A percentile compares a stretch with the other conserved stretches of the same genome.
Conservation (phyloP, 2,888 invertebrate genomes). For the Nomada ruficornis region DNA sequence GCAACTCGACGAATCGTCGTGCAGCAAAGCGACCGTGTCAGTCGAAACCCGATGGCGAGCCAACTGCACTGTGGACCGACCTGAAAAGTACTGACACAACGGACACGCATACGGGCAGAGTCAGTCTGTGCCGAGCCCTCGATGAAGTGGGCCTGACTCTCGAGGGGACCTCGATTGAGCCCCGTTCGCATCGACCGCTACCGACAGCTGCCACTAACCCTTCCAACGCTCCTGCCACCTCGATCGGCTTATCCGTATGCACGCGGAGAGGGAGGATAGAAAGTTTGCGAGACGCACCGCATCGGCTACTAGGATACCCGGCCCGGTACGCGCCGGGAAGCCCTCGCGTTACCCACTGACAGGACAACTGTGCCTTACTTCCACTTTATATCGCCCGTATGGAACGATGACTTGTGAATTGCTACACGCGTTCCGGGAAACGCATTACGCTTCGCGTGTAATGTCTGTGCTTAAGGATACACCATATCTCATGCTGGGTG, state of each 20-base stretch:
- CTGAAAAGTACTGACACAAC: slow-evolving; percentile 62
- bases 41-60: slow-evolving; percentile 51
- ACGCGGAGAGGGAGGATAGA: slow-evolving; percentile 26
- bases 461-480: background rate
- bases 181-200: slow-evolving; percentile 44
- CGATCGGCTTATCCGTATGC: slow-evolving; percentile 62
- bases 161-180: slow-evolving; percentile 51
- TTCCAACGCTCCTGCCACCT: slow-evolving; percentile 53
- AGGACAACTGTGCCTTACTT: background rate
- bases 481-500: slow-evolving; percentile 35
- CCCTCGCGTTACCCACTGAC: slow-evolving; percentile 38
- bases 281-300: background rate
- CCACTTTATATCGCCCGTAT: slow-evolving; percentile 25
- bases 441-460: slow-evolving; percentile 24
- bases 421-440: slow-evolving; percentile 40
- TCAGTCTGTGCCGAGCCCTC: slow-evolving; percentile 56
- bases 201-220: slow-evolving; percentile 65
- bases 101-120: slow-evolving; percentile 43
- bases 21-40: slow-evolving; percentile 33
- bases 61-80: slow-evolving; percentile 67
- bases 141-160: slow-evolving; percentile 35
- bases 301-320: slow-evolving; percentile 1
- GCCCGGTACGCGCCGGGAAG: background rate
- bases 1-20: slow-evolving; percentile 64
- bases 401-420: slow-evolving; percentile 26